A percentile compares a stretch with the other conserved stretches of the same genome.
Evolutionary conservation across 1,140 invertebrate genomes (phyloP).

Genomic region (Cydia amplana): DNA sequence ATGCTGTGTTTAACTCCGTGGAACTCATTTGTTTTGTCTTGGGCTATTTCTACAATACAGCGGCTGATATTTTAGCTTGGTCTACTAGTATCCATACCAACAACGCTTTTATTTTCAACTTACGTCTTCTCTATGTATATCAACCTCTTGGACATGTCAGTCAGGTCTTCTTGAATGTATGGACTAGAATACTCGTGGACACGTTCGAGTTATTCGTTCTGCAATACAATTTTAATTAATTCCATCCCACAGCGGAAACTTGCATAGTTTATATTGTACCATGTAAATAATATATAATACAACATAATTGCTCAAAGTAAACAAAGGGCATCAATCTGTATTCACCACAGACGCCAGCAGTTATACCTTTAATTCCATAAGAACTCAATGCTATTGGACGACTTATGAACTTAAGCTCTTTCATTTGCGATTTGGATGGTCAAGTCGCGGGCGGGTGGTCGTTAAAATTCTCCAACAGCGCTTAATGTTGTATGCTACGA

Average conservation of each 20-base stretch:
- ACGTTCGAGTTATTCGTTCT: neutral
- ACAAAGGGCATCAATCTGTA: slow-evolving; percentile 31
- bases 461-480: slow-evolving; percentile 29
- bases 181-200: neutral
- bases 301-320: slow-evolving; percentile 17
- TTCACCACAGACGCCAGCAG: slow-evolving; percentile 13
- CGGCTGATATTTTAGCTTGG: neutral
- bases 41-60: slow-evolving; percentile 17
- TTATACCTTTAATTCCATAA: neutral
- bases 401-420: neutral
- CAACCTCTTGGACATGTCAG: too few species aligned
- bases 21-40: slow-evolving; percentile 24
- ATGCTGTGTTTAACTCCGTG: slow-evolving; percentile 20
- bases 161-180: too few species aligned
- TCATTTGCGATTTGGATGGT: neutral
- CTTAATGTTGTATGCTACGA: slow-evolving; percentile 26
- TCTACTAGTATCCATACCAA: neutral
- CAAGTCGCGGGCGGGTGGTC: slow-evolving; percentile 11
- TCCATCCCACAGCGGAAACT: neutral
- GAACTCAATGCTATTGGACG: neutral
- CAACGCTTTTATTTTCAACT: too few species aligned
- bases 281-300: slow-evolving; percentile 16
- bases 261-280: slow-evolving; percentile 8
- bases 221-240: neutral
- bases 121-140: too few species aligned